Base-by-base conservation (phyloP, 2,888 invertebrate genomes). In the Tethea ocularis region DNA sequence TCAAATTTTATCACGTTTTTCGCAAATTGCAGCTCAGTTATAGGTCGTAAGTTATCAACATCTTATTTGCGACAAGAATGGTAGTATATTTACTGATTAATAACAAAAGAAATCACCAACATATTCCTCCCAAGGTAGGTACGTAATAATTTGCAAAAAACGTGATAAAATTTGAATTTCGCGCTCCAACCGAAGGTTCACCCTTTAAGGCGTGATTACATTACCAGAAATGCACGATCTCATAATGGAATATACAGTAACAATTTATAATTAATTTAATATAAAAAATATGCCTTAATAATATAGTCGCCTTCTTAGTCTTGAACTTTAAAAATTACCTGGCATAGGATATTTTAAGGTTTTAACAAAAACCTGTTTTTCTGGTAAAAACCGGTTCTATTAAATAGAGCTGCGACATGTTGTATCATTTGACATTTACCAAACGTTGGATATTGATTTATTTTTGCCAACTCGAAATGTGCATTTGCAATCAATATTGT, bases 211-310 rank as follows among this genome's bases (percentile, higher is more conserved):
- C 63, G 66, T 67, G 64, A 56, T 56, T 59, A 68, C 71, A 69
- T 74, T 74, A 78, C 77, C 77, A 79, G 74, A 78, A 75, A 72
- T 77, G 77, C 73, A 75, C 75, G 79, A 79, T 79, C 79, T 79
- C 79, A 77, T 72, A 71, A 70, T 72, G 66, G 72, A 74, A 64
- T 75, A 68, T 69, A 74, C 58, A 67, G 71, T 66, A 65, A 66
- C 57, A 53, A 61, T 57, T 55, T 60, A 54, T 58, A 59, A 20
- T 46, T 46, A 46, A 20, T 20, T 46, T 62, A 53, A 63, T 67
- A 63, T 55, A 66, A 64, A 63, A n/a, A 67, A 62, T 51, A 56
- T 62, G 57, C 63, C 63, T 64, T 66, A 64, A 61, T 66, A 64
- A 61, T 61, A n/a, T 5, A 38, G n/a, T 38, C n/a, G 38, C 38